phyloP scores from a whole-genome alignment of 2,888 invertebrate genomes.

The Agriopis marginaria region DNA sequence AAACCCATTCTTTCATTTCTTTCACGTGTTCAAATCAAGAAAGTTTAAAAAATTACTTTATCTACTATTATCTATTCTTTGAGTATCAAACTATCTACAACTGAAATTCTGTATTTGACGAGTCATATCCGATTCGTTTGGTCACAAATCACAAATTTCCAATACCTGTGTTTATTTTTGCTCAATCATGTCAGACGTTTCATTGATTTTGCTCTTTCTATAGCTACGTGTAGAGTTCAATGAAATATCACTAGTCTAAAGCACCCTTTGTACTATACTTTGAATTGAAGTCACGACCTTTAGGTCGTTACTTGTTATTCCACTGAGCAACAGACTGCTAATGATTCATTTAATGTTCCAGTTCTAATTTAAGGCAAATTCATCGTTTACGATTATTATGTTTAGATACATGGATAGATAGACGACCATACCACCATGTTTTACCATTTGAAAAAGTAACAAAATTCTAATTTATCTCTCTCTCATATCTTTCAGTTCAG shows the following conservation, averaged over 20 bases:
- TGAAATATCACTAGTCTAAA: slow-evolving; percentile 22
- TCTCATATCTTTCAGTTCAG: too few species aligned
- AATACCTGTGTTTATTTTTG: not conserved
- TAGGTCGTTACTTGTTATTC: slow-evolving; percentile 29
- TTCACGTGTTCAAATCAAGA: too few species aligned
- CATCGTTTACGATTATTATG: too few species aligned
- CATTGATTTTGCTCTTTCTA: not conserved
- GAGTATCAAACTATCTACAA: not conserved
- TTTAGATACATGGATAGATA: too few species aligned
- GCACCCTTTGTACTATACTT: slow-evolving; percentile 23
- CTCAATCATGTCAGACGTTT: not conserved
- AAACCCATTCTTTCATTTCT: too few species aligned
- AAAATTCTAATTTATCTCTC: too few species aligned
- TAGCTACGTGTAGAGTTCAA: slow-evolving; percentile 12
- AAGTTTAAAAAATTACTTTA: too few species aligned
- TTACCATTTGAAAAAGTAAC: too few species aligned
- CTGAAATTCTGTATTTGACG: not conserved
- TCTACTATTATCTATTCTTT: too few species aligned
- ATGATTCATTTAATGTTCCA: slow-evolving; percentile 10
- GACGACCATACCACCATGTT: too few species aligned
- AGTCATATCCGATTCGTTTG: not conserved
- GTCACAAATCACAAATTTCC: not conserved
- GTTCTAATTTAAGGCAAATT: slow-evolving; percentile 1
- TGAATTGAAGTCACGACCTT: slow-evolving; percentile 35
- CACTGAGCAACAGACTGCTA: slow-evolving; percentile 21